phyloP scores from a whole-genome alignment of 92 coral and sea anemone genomes.

The Bergia sp. region DNA sequence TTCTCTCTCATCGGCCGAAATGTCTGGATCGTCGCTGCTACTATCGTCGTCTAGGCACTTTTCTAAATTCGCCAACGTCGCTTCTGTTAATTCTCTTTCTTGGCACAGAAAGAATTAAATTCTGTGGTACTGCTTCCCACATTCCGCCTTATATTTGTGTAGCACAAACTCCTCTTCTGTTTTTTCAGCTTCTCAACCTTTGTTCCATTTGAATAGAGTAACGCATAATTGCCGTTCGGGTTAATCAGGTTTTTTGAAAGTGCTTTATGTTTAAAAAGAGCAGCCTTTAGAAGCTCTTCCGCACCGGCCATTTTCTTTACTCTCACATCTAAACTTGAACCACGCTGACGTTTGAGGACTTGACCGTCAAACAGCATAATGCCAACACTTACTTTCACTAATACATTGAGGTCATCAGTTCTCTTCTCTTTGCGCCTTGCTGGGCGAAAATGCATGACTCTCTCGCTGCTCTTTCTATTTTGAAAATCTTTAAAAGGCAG shows the following conservation, averaged over 20 bases:
- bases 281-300: conserved; percentile 4
- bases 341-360: background rate
- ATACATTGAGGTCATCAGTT: background rate
- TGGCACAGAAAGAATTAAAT: no score
- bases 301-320: conserved; percentile 3
- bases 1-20: no score
- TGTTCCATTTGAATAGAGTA: conserved; percentile 49
- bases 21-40: no score
- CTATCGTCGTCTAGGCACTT: no score
- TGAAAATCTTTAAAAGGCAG: background rate
- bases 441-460: background rate
- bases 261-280: conserved; percentile 45
- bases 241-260: conserved; percentile 49
- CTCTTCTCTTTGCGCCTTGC: conserved; percentile 13
- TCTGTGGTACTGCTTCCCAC: conserved; percentile 54
- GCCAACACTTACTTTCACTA: background rate
- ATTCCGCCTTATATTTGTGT: conserved; percentile 51
- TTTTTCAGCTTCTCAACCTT: conserved; percentile 54
- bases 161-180: conserved; percentile 47
- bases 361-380: background rate
- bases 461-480: background rate
- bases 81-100: no score
- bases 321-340: background rate
- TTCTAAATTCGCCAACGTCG: no score
- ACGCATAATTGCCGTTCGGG: conserved; percentile 30